Evolutionary conservation across 2,888 invertebrate genomes (phyloP), one percentile per base, ranked within the genome.

Genomic region (Pandemis cinnamomeana): DNA sequence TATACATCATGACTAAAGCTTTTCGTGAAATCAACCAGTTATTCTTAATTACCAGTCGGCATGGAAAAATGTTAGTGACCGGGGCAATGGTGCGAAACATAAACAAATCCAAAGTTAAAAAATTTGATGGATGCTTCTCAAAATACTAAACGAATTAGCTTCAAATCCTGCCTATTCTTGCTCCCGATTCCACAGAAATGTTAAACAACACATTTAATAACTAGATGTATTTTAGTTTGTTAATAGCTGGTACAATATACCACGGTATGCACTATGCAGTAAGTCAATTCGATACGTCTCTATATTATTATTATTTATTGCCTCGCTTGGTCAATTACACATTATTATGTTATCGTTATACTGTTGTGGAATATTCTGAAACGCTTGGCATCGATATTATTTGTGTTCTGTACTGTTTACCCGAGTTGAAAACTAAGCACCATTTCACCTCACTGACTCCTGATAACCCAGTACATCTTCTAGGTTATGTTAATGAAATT

Each of bases 1-100:
- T 53, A 46, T 66, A 61, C 51, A 15, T 11, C 8, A 67, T 71
- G 74, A 74, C 67, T 73, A 70, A 69, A 67, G 53, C 67, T 70
- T 60, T 72, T 71, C 67, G 20, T 46, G 55, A 61, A 74, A 67
- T 42, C 71, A 15, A 67, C 70, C 70, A 44, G 62, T 60, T 67
- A 62, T 53, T 72, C 60, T 46, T 71, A 74, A 74, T 70, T 74
- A 61, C 44, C n/a, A 36, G 27, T 46, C 46, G 71, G 51, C 71
- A 67, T 67, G 74, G 62, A 55, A 67, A 71, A 51, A 67, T 67
- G 46, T 71, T 71, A 61, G 61, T 61, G 70, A 53, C 51, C 62
- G 44, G 44, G 44, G 51, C 36, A 53, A 44, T 58, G 58, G 15
- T 62, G 27, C 13, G 27, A n/a, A 63, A 63, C 20, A 44, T 7